phyloP scores from a whole-genome alignment of 2,888 invertebrate genomes.

The Tipula unca region DNA sequence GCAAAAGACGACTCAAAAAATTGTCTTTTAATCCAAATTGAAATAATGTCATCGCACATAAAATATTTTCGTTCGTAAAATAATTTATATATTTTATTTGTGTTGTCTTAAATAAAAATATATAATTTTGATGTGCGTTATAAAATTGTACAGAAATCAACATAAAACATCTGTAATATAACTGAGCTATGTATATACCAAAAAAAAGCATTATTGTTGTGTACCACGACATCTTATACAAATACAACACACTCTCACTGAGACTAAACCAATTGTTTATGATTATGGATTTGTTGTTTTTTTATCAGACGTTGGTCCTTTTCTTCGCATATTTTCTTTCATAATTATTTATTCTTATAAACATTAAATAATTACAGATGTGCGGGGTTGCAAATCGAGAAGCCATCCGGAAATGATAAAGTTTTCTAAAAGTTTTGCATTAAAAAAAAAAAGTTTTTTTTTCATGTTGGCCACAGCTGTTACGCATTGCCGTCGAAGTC shows the following conservation, averaged over 20 bases:
- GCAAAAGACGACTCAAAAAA: background rate
- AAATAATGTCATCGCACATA: background rate
- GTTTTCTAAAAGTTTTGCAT: background rate
- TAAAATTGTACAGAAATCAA: background rate
- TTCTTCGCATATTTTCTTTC: background rate
- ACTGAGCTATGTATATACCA: background rate
- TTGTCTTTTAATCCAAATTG: background rate
- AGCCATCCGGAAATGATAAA: background rate
- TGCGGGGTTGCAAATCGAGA: background rate
- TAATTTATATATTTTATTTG: background rate
- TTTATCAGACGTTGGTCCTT: background rate
- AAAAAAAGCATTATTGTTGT: too few species aligned
- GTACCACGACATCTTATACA: background rate
- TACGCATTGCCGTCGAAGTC: background rate
- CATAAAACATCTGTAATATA: background rate
- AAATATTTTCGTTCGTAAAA: background rate
- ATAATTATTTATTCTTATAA: background rate
- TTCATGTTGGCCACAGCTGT: background rate
- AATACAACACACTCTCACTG: background rate
- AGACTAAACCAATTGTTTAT: background rate
- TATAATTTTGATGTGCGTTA: background rate
- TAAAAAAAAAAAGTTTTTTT: background rate
- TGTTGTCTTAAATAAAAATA: background rate
- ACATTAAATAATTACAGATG: background rate
- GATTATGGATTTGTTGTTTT: background rate